A percentile compares a stretch with the other conserved stretches of the same genome.
Evolutionary conservation across 2,888 invertebrate genomes (phyloP).

Genomic region (Agelastica alni): DNA sequence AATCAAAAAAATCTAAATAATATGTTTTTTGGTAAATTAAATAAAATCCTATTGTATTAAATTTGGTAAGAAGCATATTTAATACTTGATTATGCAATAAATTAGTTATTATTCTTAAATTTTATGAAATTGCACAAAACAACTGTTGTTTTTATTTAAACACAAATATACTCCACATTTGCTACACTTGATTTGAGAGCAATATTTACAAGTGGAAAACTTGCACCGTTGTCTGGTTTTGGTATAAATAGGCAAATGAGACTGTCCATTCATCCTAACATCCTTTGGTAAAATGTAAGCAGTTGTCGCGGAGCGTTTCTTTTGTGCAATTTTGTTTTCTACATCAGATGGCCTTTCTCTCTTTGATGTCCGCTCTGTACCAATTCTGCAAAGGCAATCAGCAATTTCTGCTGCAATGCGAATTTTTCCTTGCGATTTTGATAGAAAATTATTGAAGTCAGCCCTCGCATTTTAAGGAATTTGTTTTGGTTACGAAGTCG

Average conservation of each 20-base stretch:
- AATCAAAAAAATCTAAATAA: constrained; percentile 8
- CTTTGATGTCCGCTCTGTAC: too few relatives aligned
- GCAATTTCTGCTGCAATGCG: not conserved
- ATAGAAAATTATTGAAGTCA: too few relatives aligned
- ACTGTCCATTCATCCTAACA: not conserved
- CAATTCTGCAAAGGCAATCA: not conserved
- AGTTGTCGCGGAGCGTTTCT: not conserved
- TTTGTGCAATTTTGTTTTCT: not conserved
- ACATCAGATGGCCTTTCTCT: not conserved
- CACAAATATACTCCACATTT: not conserved
- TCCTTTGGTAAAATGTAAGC: not conserved
- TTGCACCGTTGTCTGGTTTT: not conserved
- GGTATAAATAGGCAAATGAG: not conserved
- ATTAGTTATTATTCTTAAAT: not conserved
- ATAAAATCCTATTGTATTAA: constrained; percentile 1
- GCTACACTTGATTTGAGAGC: not conserved
- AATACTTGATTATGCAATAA: too few relatives aligned
- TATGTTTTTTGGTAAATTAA: not conserved
- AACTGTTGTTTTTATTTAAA: not conserved
- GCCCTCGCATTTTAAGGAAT: too few relatives aligned
- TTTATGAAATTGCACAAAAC: not conserved
- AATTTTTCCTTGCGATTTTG: too few relatives aligned
- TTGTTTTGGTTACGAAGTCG: too few relatives aligned
- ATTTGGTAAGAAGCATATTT: not conserved
- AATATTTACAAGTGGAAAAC: not conserved